These are phyloP conservation scores for Hippocampus abdominalis DNA, from an alignment of 2,113 vertebrate genomes.

Conservation along the genomic window DNA sequence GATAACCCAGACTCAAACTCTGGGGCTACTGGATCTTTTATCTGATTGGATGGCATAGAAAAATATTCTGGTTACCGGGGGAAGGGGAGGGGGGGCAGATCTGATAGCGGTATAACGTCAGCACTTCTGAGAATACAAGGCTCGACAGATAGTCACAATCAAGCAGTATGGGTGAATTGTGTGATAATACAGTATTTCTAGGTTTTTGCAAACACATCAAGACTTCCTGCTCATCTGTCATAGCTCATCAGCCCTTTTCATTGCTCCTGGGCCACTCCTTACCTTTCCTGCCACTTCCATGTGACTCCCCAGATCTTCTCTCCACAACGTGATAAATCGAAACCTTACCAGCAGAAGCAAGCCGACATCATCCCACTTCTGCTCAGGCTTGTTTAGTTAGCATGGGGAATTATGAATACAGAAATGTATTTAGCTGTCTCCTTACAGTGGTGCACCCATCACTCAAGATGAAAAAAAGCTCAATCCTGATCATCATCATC, in stretches of 20 bases:
- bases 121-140: conserved; percentile 44
- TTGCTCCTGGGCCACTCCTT: background rate
- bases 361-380: background rate
- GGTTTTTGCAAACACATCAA: conserved; percentile 1
- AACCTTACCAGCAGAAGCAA: background rate
- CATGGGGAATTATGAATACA: background rate
- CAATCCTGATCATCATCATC: no score
- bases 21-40: conserved; percentile 50
- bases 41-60: conserved; percentile 62
- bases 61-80: conserved; percentile 63
- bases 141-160: background rate
- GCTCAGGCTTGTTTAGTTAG: background rate
- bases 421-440: background rate
- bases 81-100: conserved; percentile 1
- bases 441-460: background rate
- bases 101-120: conserved; percentile 56
- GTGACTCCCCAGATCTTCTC: background rate
- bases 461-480: background rate
- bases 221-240: background rate
- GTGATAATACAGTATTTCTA: background rate
- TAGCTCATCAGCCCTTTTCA: background rate
- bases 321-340: background rate
- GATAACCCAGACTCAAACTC: conserved; percentile 44
- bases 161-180: background rate
- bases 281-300: background rate